phyloP scores from a whole-genome alignment of 2,888 invertebrate genomes.

The Petrophora chlorosata region DNA sequence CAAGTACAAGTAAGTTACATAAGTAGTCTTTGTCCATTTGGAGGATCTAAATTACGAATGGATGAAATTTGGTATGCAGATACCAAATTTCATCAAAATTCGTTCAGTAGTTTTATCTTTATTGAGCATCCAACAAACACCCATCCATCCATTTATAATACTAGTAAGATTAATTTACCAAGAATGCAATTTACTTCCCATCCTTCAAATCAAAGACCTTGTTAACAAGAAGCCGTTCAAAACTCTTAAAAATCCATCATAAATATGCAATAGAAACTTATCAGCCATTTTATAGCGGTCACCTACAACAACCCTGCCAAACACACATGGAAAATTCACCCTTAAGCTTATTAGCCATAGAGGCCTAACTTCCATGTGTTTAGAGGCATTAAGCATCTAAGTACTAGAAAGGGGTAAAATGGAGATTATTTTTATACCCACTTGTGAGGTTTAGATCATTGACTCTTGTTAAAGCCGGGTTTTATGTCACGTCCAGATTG shows the following conservation, averaged over 20 bases:
- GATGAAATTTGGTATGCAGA: too few relatives aligned
- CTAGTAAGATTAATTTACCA: too few relatives aligned
- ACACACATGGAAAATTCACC: constrained; percentile 7
- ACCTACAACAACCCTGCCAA: constrained; percentile 2
- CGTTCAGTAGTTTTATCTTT: too few relatives aligned
- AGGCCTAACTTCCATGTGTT: background rate
- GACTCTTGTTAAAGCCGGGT: constrained; percentile 19
- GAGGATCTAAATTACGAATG: too few relatives aligned
- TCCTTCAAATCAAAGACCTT: constrained; percentile 5
- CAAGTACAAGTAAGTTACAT: too few relatives aligned
- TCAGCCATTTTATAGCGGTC: constrained; percentile 29
- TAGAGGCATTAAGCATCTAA: constrained; percentile 5
- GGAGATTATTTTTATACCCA: constrained; percentile 16
- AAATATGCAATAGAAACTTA: constrained; percentile 34
- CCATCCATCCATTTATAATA: too few relatives aligned
- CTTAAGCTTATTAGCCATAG: constrained; percentile 1
- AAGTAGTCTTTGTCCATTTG: too few relatives aligned
- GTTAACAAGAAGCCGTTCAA: constrained; percentile 19
- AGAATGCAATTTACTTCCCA: background rate
- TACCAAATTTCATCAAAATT: too few relatives aligned
- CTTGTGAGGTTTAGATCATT: constrained; percentile 13
- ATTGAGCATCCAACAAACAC: too few relatives aligned
- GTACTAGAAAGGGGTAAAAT: constrained; percentile 14
- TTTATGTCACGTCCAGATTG: constrained; percentile 4
- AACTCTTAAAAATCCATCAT: constrained; percentile 28